These are phyloP conservation scores for Clostera curtula DNA, from an alignment of 2,888 invertebrate genomes.

Conservation along the genomic window DNA sequence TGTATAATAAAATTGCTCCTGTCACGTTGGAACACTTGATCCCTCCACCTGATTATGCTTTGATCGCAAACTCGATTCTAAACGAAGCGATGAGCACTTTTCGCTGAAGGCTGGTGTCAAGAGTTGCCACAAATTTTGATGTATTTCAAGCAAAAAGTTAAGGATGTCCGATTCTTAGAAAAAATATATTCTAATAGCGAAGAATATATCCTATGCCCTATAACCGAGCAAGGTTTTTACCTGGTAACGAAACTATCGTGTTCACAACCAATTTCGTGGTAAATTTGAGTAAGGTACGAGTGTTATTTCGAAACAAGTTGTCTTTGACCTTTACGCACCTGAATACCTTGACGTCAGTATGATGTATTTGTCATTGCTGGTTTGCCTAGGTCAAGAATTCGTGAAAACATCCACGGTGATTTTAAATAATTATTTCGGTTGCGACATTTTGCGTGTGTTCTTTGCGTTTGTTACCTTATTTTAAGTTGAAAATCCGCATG, in stretches of 20 bases:
- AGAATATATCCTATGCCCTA: too few relatives aligned
- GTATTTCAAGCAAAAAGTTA: too few relatives aligned
- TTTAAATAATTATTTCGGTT: slow-evolving; percentile 17
- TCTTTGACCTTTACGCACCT: neutral
- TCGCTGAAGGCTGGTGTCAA: slow-evolving; percentile 19
- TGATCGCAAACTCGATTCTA: slow-evolving; percentile 23
- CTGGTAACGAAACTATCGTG: slow-evolving; percentile 9
- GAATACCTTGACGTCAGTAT: neutral
- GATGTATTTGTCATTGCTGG: slow-evolving; percentile 13
- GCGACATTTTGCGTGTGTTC: slow-evolving; percentile 18
- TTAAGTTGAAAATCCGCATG: too few relatives aligned
- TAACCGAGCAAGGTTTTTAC: slow-evolving; percentile 10
- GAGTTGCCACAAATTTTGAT: too few relatives aligned
- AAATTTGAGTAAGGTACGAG: neutral
- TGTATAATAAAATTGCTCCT: slow-evolving; percentile 45
- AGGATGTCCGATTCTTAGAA: too few relatives aligned
- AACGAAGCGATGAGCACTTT: slow-evolving; percentile 26
- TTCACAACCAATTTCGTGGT: slow-evolving; percentile 1
- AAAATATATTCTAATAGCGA: too few relatives aligned
- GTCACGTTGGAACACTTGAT: slow-evolving; percentile 46
- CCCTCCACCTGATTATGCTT: slow-evolving; percentile 33
- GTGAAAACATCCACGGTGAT: slow-evolving; percentile 25
- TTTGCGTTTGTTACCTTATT: slow-evolving; percentile 10
- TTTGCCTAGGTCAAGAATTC: slow-evolving; percentile 37
- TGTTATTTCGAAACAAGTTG: neutral